Evolutionary conservation across 2,888 invertebrate species (phyloP).

Genomic region (Rhagophthalmus giganteus): DNA sequence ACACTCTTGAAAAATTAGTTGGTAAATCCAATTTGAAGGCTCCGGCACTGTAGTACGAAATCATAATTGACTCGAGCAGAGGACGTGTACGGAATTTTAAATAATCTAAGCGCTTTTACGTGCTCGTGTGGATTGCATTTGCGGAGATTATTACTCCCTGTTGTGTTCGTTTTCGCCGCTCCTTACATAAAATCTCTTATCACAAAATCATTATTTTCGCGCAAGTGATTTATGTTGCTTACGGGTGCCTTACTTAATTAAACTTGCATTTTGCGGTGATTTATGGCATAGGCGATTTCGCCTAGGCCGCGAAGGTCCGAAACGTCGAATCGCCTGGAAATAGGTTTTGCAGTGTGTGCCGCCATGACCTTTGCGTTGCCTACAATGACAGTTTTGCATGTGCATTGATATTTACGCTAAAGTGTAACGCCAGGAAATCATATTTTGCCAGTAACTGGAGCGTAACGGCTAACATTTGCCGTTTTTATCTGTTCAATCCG

Average conservation of each 20-base stretch:
- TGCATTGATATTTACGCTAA: slow-evolving; percentile 31
- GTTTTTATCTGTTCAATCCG: slow-evolving; percentile 14
- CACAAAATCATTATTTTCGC: slow-evolving; percentile 28
- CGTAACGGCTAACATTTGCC: slow-evolving; percentile 35
- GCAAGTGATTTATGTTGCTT: slow-evolving; percentile 28
- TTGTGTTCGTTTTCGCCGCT: slow-evolving; percentile 15
- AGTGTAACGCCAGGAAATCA: slow-evolving; percentile 21
- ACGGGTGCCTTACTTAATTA: slow-evolving; percentile 28
- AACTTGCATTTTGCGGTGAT: slow-evolving; percentile 19
- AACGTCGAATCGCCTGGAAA: slow-evolving; percentile 6
- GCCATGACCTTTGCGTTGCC: slow-evolving; percentile 24
- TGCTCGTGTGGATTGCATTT: slow-evolving; percentile 23
- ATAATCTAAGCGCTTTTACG: slow-evolving; percentile 16
- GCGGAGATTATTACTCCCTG: slow-evolving; percentile 16
- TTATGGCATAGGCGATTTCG: too few species aligned
- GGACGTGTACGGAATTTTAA: slow-evolving; percentile 25
- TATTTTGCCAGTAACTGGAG: slow-evolving; percentile 32
- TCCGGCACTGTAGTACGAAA: slow-evolving; percentile 16
- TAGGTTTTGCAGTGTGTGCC: slow-evolving; percentile 10
- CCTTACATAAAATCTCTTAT: slow-evolving; percentile 20
- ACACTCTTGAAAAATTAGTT: slow-evolving; percentile 25
- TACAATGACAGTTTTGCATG: slow-evolving; percentile 31
- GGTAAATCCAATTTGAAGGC: slow-evolving; percentile 22
- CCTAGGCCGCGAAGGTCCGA: too few species aligned
- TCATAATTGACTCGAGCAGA: slow-evolving; percentile 26